Base-by-base conservation (phyloP, 2,113 vertebrate species). In the Pionites leucogaster region DNA sequence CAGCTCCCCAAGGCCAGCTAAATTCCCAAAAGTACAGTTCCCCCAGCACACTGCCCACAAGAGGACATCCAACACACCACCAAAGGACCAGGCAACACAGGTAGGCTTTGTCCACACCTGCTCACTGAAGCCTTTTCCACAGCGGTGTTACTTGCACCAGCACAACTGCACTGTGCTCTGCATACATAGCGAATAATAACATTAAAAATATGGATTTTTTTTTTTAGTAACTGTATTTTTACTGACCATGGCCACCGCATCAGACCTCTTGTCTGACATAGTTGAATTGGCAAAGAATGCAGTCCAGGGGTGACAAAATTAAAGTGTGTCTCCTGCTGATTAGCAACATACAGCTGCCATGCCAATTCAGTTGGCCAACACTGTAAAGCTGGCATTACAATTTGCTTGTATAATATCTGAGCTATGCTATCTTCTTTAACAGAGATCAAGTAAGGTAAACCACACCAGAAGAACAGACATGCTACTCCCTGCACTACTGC, bases 1-100 rank as follows among this genome's bases (percentile, higher is more conserved):
- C 31, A 37, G 52, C 22, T 17, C 33, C 42, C 44, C 1, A 2
- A 5, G 75, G 57, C 33, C 47, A 28, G 76, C 16, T 6, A 4
- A 23, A 18, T 35, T 42, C 57, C 1, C 13, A 17, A 11, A 17
- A 33, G 17, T 35, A 2, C 29, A 22, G 70, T 46, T 47, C 70
- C 70, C 25, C 52, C 6, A 42, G 37, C 31, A 52, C 70, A 41
- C 37, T 39, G 47, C 35, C 47, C 27, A 29, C 7, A 3, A 7
- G 67, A 69, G 47, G 53, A 28, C 25, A 65, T n/a, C 31, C 75
- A 53, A 11, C 1, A 24, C 35, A 78, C 53, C 1, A 3, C 37
- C 6, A 33, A 27, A 37, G 41, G 62, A 7, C 16, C 2, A 24
- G 67, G 27, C 1, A 31, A 63, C n/a, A 24, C 1, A 0, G 50